These are phyloP conservation scores for Callimorpha dominula DNA, from an alignment of 2,888 invertebrate species.

Conservation along the genomic window DNA sequence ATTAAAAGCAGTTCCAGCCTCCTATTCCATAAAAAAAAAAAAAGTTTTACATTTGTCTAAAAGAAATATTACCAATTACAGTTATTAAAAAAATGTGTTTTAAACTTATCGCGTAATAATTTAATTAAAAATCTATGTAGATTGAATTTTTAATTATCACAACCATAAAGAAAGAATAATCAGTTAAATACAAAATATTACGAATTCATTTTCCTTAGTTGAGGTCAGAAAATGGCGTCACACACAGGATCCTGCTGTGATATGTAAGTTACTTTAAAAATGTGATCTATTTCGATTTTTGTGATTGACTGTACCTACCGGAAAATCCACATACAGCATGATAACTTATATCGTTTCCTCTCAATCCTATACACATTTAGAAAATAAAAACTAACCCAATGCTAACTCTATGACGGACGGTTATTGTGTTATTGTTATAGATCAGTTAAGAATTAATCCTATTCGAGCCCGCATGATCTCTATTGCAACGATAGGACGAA, in stretches of 20 bases:
- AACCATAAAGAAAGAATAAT: no score
- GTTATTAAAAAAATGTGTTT: no score
- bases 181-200: no score
- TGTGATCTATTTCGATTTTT: not conserved
- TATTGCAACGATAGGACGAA: conserved; percentile 13
- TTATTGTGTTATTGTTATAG: conserved; percentile 41
- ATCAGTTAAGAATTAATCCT: conserved; percentile 15
- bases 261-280: not conserved
- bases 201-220: no score
- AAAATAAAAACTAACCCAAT: not conserved
- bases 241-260: not conserved
- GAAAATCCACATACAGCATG: not conserved
- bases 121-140: no score
- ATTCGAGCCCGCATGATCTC: conserved; percentile 39
- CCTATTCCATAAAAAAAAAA: no score
- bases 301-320: not conserved
- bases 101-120: no score
- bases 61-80: no score
- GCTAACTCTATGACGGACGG: conserved; percentile 4
- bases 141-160: no score
- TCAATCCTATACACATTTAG: not conserved
- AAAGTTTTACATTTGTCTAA: no score
- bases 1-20: no score
- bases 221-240: no score
- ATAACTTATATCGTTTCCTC: not conserved